Conservation (phyloP, 2,113 vertebrate species). For the Craseonycteris thonglongyai region DNA sequence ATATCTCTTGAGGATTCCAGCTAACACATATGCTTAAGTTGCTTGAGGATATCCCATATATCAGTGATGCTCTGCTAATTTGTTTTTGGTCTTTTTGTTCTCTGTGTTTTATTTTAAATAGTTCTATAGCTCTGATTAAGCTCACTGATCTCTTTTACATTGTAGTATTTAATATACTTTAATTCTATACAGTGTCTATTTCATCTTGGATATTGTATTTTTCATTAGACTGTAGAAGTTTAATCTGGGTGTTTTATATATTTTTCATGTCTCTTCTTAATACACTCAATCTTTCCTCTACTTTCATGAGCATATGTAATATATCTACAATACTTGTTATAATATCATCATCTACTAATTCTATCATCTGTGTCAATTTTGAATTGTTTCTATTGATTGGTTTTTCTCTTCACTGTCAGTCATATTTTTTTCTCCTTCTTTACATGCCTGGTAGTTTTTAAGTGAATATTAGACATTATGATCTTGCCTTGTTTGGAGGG, state of each 20-base stretch:
- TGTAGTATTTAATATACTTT: not conserved
- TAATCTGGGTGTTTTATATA: not conserved
- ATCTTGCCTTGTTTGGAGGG: not conserved
- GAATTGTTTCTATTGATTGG: not conserved
- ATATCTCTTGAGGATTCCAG: not conserved
- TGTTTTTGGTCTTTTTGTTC: not conserved
- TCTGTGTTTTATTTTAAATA: not conserved
- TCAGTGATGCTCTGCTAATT: not conserved
- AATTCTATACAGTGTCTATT: not conserved
- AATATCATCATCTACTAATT: not conserved
- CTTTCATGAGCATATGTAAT: not conserved
- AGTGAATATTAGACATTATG: not conserved
- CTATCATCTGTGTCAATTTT: not conserved
- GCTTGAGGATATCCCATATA: not conserved
- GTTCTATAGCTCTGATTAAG: not conserved
- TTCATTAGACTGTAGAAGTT: not conserved
- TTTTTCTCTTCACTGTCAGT: not conserved
- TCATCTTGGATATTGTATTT: not conserved
- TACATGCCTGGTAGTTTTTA: not conserved
- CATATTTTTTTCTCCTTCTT: not conserved
- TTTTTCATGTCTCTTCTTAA: not conserved
- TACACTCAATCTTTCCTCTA: not conserved
- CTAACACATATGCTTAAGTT: not conserved
- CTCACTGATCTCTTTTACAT: not conserved
- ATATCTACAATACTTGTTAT: not conserved